Evolutionary conservation across 2,797 vertebrate species (phyloP).

Genomic region (Corythornis leucogaster): DNA sequence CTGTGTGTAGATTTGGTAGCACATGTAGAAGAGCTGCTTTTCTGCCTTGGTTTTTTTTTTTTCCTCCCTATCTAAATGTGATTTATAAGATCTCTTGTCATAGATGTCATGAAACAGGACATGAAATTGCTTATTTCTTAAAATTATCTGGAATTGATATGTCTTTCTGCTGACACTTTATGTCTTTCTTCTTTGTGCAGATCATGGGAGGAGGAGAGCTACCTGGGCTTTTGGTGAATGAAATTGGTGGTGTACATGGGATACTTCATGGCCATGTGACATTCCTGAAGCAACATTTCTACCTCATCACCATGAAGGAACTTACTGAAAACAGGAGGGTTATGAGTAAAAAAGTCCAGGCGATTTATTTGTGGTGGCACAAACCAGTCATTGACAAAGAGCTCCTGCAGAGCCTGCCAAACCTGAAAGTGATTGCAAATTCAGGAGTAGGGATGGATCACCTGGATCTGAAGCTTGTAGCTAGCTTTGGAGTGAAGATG

Average conservation of each 20-base stretch:
- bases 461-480: constrained; percentile 76
- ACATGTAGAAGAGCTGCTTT: not conserved
- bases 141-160: not conserved
- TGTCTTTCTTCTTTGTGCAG: constrained; percentile 30
- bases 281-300: constrained; percentile 77
- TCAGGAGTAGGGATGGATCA: constrained; percentile 78
- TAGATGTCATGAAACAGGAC: not conserved
- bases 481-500: constrained; percentile 77
- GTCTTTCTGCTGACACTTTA: not conserved
- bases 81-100: not conserved
- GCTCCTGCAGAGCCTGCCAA: constrained; percentile 77
- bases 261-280: constrained; percentile 28
- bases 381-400: constrained; percentile 35
- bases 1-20: not conserved
- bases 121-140: not conserved
- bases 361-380: constrained; percentile 72
- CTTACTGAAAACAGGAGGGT: constrained; percentile 70
- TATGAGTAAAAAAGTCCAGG: constrained; percentile 73
- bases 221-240: constrained; percentile 76
- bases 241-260: constrained; percentile 12
- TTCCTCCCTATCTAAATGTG: not conserved
- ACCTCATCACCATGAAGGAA: constrained; percentile 74
- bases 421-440: constrained; percentile 77
- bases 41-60: not conserved
- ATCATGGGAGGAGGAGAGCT: constrained; percentile 68